Conservation (phyloP, 2,797 vertebrate species). For the Gallinago stenura region DNA sequence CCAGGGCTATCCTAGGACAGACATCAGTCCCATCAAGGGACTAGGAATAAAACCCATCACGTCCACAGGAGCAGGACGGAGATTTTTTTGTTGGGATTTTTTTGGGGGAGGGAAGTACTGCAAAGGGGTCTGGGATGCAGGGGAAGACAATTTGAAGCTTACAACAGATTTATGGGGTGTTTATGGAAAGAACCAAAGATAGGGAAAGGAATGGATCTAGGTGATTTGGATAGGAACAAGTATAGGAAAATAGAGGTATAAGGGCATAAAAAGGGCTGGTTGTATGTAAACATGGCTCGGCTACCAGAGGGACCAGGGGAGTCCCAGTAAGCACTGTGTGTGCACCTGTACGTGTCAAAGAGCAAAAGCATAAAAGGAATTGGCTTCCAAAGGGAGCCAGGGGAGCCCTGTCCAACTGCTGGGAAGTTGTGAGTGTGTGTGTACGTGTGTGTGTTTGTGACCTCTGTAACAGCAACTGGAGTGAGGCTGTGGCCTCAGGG, state of each 20-base stretch:
- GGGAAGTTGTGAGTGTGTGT: not conserved
- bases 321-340: not conserved
- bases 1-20: not conserved
- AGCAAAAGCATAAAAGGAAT: not conserved
- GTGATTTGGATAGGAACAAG: too few species aligned
- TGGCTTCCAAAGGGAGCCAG: not conserved
- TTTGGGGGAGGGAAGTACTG: too few species aligned
- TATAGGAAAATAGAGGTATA: not conserved
- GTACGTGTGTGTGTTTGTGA: not conserved
- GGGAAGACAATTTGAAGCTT: not conserved
- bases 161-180: not conserved
- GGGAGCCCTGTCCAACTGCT: not conserved
- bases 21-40: not conserved
- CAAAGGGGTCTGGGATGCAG: not conserved
- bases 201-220: too few species aligned
- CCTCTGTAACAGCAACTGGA: not conserved
- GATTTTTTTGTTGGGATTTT: not conserved
- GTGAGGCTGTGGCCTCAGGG: not conserved
- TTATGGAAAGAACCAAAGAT: not conserved
- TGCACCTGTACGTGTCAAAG: not conserved
- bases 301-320: not conserved
- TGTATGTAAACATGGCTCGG: not conserved
- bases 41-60: not conserved
- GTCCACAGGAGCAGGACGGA: not conserved
- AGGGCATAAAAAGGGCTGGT: not conserved